A percentile compares a stretch with the other conserved stretches of the same genome.
Conservation (phyloP, 2,888 invertebrate species). For the Metacarcinus magister region DNA sequence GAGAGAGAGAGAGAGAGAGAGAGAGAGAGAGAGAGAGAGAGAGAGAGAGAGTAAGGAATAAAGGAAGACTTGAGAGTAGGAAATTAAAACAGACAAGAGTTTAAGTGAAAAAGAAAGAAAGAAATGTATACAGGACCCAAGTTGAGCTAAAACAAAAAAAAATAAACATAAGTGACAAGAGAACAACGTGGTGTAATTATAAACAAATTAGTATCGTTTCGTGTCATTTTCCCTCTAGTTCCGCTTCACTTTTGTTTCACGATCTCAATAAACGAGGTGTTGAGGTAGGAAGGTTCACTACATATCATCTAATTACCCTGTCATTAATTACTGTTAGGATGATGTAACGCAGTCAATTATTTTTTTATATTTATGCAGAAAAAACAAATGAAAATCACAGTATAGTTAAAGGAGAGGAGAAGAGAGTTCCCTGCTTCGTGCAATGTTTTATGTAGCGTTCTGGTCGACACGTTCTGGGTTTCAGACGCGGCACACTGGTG, state of each 20-base stretch:
- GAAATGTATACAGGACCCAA: not conserved
- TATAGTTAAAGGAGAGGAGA: not conserved
- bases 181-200: not conserved
- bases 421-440: not conserved
- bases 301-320: no score
- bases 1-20: no score
- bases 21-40: not conserved
- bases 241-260: no score
- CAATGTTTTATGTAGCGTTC: not conserved
- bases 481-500: not conserved
- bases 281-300: no score
- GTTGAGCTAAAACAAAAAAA: not conserved
- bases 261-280: no score
- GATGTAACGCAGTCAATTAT: not conserved
- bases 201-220: no score
- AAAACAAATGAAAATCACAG: no score
- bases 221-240: no score
- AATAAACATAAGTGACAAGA: not conserved
- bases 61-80: not conserved
- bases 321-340: not conserved
- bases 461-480: not conserved
- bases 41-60: not conserved
- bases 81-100: not conserved
- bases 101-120: not conserved
- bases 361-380: no score